Percentiles rank a stretch among this genome's conserved stretches.
These are phyloP conservation scores for Opisthocomus hoazin DNA, from an alignment of 2,113 vertebrate genomes.

Conservation along the genomic window DNA sequence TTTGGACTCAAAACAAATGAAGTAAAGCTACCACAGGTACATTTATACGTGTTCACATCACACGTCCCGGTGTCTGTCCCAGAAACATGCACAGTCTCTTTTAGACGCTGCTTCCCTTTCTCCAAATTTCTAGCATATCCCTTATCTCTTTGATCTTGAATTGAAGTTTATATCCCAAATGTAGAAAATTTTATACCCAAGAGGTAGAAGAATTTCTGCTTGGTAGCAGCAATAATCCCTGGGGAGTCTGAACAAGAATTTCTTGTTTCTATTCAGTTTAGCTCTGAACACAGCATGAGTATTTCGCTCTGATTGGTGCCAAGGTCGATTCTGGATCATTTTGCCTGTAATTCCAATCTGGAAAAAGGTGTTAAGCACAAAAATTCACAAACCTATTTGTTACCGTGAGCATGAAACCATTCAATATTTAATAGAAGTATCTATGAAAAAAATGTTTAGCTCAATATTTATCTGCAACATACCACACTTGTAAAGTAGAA, in stretches of 20 bases:
- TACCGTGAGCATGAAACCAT: neutral
- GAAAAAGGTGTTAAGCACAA: neutral
- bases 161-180: neutral
- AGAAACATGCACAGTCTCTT: neutral
- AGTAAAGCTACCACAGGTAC: neutral
- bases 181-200: neutral
- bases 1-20: neutral
- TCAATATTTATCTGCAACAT: neutral
- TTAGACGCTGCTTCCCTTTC: neutral
- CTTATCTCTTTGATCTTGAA: neutral
- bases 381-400: neutral
- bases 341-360: neutral
- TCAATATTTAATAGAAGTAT: neutral
- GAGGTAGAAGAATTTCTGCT: neutral
- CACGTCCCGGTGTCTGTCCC: neutral
- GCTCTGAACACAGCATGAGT: neutral
- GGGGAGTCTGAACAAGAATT: neutral
- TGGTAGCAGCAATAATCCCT: neutral
- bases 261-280: neutral
- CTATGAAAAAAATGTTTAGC: neutral
- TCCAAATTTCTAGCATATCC: neutral
- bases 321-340: neutral
- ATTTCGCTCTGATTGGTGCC: neutral
- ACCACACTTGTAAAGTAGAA: neutral
- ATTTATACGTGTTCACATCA: neutral